Conservation (phyloP, 92 coral and sea anemone species). For the Pocillopora meandrina region DNA sequence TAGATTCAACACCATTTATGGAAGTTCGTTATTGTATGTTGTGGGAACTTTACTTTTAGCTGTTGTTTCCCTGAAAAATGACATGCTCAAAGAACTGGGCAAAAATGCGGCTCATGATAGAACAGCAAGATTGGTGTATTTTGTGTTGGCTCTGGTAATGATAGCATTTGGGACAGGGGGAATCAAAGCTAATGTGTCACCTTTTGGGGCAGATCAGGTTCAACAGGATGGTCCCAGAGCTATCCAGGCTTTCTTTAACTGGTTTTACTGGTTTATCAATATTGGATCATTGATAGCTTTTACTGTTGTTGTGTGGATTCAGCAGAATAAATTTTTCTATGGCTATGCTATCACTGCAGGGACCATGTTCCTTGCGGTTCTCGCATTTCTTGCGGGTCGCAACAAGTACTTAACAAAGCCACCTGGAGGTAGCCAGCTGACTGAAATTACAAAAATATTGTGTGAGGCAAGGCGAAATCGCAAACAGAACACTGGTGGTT, state of each 20-base stretch:
- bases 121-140: constrained; percentile 34
- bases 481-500: constrained; percentile 37
- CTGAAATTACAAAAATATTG: constrained; percentile 66
- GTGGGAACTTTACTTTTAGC: constrained; percentile 71
- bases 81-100: background rate
- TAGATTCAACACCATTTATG: constrained; percentile 76
- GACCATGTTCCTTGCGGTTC: constrained; percentile 70
- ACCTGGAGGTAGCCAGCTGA: constrained; percentile 86
- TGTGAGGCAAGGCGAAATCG: constrained; percentile 44
- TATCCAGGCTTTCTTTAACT: constrained; percentile 87
- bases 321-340: constrained; percentile 65
- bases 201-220: constrained; percentile 97
- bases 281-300: constrained; percentile 86
- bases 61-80: constrained; percentile 4
- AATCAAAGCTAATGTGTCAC: constrained; percentile 97
- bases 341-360: constrained; percentile 79
- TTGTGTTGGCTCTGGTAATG: constrained; percentile 61
- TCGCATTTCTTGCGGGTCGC: constrained; percentile 72
- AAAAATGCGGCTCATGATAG: background rate
- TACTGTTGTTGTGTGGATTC: constrained; percentile 83
- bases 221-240: constrained; percentile 83
- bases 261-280: constrained; percentile 98
- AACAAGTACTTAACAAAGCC: constrained; percentile 64
- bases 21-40: constrained; percentile 72
- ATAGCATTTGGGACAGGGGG: constrained; percentile 97